Base-by-base conservation (phyloP, 2,888 invertebrate species). In the Agriopis leucophaearia region DNA sequence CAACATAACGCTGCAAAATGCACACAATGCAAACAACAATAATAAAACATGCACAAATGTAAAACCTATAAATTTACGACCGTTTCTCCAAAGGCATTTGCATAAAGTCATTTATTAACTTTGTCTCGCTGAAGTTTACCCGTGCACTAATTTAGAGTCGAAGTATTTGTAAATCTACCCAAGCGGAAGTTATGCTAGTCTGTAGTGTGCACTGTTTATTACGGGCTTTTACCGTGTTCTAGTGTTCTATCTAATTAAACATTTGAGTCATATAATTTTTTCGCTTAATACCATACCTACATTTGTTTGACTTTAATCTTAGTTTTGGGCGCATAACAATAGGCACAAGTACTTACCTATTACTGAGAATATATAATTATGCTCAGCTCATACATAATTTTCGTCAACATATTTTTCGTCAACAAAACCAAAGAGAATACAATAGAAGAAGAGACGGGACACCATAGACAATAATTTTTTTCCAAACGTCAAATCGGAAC, bases 51-150 rank as follows among this genome's bases (percentile, higher is more conserved):
- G 54, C 48, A 66, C 56, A 58, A 54, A 48, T 58, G 52, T 63
- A 60, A 64, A 58, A 56, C 35, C 0, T 47, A 66, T 60, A 27
- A 27, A 54, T 60, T 52, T 58, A 51, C 47, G 44, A 55, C 47
- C 42, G 18, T 35, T n/a, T 63, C 47, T 52, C 16, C 40, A 13
- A 40, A 42, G 10, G 10, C 59, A 64, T 68, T 64, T 64, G 56
- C 68, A 68, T 68, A 56, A 51, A 64, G 68, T 16, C 52, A 42
- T 58, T 64, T 51, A n/a, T 64, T 59, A 45, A 59, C 55, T 63
- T 51, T 55, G 64, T 60, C 59, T 64, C 64, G 38, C 44, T 38
- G 44, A 50, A 59, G 50, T 64, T 60, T 59, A 36, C 59, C 45
- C 54, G 59, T 59, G 63, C 59, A 56, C 51, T 68, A 64, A 64